A percentile compares a stretch with the other conserved stretches of the same genome.
Conservation (phyloP, 2,797 vertebrate species). For the Anolis apletophallus region DNA sequence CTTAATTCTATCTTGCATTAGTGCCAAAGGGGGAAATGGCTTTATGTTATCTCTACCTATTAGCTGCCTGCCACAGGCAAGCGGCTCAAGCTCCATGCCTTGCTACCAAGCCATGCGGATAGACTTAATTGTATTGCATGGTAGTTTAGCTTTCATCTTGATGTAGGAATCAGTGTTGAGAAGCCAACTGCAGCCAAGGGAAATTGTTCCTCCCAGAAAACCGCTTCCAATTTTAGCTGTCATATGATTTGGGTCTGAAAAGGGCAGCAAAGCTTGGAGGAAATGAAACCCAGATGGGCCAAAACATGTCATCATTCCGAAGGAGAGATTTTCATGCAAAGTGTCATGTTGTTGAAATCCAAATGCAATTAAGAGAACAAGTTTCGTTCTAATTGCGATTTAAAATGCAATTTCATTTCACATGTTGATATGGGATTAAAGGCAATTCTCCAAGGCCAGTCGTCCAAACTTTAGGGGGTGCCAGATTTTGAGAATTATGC, state of each 20-base stretch:
- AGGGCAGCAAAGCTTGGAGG: background rate
- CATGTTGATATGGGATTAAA: background rate
- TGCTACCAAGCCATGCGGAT: background rate
- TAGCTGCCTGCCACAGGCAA: background rate
- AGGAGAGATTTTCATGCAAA: too few relatives aligned
- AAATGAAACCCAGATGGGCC: background rate
- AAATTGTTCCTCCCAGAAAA: background rate
- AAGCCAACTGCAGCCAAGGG: background rate
- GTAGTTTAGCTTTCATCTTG: background rate
- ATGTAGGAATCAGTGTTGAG: background rate
- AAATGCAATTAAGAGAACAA: background rate
- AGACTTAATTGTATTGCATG: background rate
- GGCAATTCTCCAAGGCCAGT: too few relatives aligned
- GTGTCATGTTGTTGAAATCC: background rate
- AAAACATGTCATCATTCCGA: background rate
- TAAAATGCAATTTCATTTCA: background rate
- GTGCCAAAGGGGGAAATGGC: too few relatives aligned
- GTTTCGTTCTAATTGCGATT: background rate
- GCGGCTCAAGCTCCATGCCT: background rate
- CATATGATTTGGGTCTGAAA: background rate
- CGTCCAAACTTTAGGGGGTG: too few relatives aligned
- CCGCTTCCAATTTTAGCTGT: background rate
- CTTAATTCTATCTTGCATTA: too few relatives aligned
- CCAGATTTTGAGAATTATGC: too few relatives aligned
- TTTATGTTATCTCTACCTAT: background rate